Evolutionary conservation across 2,888 invertebrate genomes (phyloP).

Genomic region (Osedax fenrisi): DNA sequence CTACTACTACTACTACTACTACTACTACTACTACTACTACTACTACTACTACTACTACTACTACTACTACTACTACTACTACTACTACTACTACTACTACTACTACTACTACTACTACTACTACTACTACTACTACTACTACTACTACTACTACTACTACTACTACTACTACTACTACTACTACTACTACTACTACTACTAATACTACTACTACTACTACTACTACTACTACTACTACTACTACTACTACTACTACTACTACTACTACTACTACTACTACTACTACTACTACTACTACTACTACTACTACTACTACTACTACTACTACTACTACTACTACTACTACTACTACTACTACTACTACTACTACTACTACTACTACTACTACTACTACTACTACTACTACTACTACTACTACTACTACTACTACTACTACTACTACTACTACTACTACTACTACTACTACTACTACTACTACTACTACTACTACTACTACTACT

Average conservation of each 20-base stretch:
- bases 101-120: not conserved
- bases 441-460: too few relatives aligned
- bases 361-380: too few relatives aligned
- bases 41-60: conserved; percentile 8
- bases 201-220: not conserved
- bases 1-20: conserved; percentile 23
- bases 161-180: not conserved
- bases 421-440: too few relatives aligned
- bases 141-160: not conserved
- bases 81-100: not conserved
- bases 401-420: too few relatives aligned
- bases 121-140: not conserved
- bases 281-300: not conserved
- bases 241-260: not conserved
- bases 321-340: too few relatives aligned
- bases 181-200: too few relatives aligned
- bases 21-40: conserved; percentile 22
- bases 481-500: too few relatives aligned
- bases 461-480: too few relatives aligned
- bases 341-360: too few relatives aligned
- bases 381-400: too few relatives aligned
- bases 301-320: not conserved
- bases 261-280: not conserved
- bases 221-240: not conserved
- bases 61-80: not conserved